Conservation (phyloP, 2,797 vertebrate genomes). For the Crenuchus spilurus region DNA sequence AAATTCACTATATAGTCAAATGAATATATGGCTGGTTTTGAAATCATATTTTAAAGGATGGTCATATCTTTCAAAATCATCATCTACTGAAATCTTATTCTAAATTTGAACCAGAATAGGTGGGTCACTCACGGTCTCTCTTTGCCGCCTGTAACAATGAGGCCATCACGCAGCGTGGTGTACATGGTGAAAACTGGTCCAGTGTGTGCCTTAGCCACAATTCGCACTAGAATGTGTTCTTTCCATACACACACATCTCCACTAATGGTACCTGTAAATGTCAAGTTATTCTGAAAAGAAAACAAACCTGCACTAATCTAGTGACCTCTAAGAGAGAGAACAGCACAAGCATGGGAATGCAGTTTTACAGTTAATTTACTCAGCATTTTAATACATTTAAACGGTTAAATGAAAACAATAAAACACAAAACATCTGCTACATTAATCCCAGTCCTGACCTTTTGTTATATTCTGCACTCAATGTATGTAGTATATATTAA, state of each 20-base stretch:
- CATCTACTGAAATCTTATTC: background rate
- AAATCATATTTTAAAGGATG: background rate
- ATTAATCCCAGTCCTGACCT: background rate
- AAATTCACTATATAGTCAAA: no score
- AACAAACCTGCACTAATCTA: constrained; percentile 88
- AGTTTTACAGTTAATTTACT: constrained; percentile 3
- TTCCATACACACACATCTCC: constrained; percentile 99
- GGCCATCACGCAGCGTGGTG: constrained; percentile 93
- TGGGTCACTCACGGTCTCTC: constrained; percentile 90
- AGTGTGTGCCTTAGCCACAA: constrained; percentile 97
- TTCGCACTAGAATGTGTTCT: constrained; percentile 92
- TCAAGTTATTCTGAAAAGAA: constrained; percentile 99
- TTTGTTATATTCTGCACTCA: background rate
- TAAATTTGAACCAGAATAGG: background rate
- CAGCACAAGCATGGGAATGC: constrained; percentile 65
- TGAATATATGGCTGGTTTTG: no score
- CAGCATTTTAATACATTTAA: no score
- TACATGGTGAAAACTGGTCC: constrained; percentile 99
- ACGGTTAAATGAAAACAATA: no score
- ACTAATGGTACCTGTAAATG: constrained; percentile 99
- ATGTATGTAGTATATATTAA: no score
- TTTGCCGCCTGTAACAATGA: constrained; percentile 98
- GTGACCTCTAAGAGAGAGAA: constrained; percentile 80
- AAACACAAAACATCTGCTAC: no score
- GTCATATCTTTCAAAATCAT: background rate